phyloP scores from a whole-genome alignment of 2,797 vertebrate species.

The Cyclura pinguis region DNA sequence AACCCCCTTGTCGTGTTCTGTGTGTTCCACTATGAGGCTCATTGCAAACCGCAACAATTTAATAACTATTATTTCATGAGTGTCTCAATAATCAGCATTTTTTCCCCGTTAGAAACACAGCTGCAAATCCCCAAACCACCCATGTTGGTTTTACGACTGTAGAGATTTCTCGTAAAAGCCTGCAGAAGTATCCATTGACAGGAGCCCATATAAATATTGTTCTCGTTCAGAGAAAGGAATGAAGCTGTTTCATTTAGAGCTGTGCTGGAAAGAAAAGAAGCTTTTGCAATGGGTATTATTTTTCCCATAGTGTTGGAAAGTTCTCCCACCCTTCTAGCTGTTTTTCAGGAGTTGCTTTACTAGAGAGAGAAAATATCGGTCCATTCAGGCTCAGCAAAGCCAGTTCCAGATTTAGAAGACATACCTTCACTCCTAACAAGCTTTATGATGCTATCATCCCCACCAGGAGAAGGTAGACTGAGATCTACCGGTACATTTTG shows the following conservation, averaged over 20 bases:
- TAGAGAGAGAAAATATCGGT: not conserved
- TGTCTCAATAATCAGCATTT: not conserved
- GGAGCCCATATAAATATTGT: not conserved
- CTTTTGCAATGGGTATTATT: not conserved
- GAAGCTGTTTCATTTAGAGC: not conserved
- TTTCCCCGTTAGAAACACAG: not conserved
- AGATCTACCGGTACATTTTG: too few relatives aligned
- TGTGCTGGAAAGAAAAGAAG: not conserved
- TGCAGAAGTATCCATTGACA: not conserved
- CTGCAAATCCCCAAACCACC: not conserved
- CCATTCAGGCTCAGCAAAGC: not conserved
- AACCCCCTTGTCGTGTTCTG: not conserved
- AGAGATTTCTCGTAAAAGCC: not conserved
- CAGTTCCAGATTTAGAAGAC: not conserved
- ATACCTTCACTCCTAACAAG: not conserved
- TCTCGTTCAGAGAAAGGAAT: not conserved
- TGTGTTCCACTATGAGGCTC: not conserved
- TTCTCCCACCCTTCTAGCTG: not conserved
- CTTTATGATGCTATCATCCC: not conserved
- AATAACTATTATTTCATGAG: not conserved
- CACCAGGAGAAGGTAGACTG: too few relatives aligned
- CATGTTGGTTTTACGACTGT: not conserved
- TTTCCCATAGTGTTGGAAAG: not conserved
- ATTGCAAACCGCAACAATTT: conserved; percentile 14
- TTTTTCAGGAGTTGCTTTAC: not conserved